Base-by-base conservation (phyloP, 2,797 vertebrate species). In the Setipinna tenuifilis region DNA sequence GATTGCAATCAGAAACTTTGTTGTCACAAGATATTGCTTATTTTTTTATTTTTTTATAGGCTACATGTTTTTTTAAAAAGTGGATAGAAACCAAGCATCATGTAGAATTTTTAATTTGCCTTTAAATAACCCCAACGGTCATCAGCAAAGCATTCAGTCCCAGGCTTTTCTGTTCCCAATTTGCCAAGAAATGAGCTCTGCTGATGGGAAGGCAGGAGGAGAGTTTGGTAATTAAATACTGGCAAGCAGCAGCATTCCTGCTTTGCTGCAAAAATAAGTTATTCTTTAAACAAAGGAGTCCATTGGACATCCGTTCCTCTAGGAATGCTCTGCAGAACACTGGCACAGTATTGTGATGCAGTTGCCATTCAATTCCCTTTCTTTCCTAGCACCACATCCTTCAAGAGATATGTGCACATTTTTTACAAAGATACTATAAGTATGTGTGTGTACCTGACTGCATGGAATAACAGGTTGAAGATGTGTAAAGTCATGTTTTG, bases 231-330 rank as follows among this genome's bases (percentile, higher is more conserved):
- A 95, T 95, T 94, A 95, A 94, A 93, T 94, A 92, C 91, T 95
- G 95, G 94, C 95, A 95, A 88, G 92, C 91, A 90, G 92, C 92
- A 87, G 90, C 95, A 95, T 95, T 95, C 95, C 94, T 94, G 91
- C 93, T 91, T 91, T 81, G 91, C 92, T 93, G 92, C 93, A 94
- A 95, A 93, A 95, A 95, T 94, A 94, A 94, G 94, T 94, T 93
- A 94, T 93, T 91, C 82, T 92, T 92, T 91, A 94, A 94, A 95
- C 95, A 95, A 95, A 94, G 93, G 91, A 93, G 94, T 90, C 93
- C 91, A 94, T 95, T 95, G 93, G 94, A 93, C 90, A 88, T 94
- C 92, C 93, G 93, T 92, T 90, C 91, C 91, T 93, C 92, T 92
- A 90, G 91, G 90, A 92, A 92, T 90, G 83, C 86, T 78, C 82